These are phyloP conservation scores for Microplitis mediator DNA, from an alignment of 1,140 invertebrate species.

Conservation along the genomic window DNA sequence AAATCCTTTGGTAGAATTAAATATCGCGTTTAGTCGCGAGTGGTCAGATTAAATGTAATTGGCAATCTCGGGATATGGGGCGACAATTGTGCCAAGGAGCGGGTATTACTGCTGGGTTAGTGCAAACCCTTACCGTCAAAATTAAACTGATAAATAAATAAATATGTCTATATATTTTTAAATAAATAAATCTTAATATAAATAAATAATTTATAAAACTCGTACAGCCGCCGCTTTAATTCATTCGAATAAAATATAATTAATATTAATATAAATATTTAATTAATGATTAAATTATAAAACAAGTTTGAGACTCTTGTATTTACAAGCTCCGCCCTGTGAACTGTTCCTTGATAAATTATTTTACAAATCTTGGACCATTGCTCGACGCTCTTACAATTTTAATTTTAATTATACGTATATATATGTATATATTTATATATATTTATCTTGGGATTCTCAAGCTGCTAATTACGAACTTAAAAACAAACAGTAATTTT, in stretches of 20 bases:
- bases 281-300: neutral
- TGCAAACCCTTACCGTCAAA: conserved; percentile 58
- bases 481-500: too few relatives aligned
- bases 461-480: too few relatives aligned
- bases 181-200: conserved; percentile 1
- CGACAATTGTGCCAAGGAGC: conserved; percentile 40
- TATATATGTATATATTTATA: too few relatives aligned
- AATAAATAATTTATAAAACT: conserved; percentile 7
- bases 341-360: too few relatives aligned
- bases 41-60: neutral
- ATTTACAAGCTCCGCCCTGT: too few relatives aligned
- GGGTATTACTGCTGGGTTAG: conserved; percentile 52
- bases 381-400: too few relatives aligned
- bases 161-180: neutral
- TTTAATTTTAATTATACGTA: too few relatives aligned
- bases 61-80: conserved; percentile 38
- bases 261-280: neutral
- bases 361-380: too few relatives aligned
- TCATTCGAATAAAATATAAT: neutral
- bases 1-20: neutral
- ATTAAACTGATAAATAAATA: conserved; percentile 1
- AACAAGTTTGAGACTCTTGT: too few relatives aligned
- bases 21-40: neutral
- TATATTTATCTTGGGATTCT: too few relatives aligned
- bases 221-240: conserved; percentile 1